Evolutionary conservation across 2,888 invertebrate genomes (phyloP).

Genomic region (Phanerotoma sp.): DNA sequence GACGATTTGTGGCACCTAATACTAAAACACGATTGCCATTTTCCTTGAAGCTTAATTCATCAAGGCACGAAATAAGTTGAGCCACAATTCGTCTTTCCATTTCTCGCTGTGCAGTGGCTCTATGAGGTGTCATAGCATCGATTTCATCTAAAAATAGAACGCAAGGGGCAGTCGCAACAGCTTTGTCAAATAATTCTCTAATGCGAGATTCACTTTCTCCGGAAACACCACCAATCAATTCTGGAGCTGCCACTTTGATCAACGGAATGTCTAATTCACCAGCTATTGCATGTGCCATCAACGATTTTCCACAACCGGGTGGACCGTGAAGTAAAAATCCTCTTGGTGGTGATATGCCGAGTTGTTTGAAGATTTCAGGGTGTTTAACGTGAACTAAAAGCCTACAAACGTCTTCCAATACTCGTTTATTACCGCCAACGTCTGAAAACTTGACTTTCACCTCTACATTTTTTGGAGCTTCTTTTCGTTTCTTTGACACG

Average conservation of each 20-base stretch:
- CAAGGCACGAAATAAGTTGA: constrained; percentile 86
- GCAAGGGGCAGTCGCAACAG: constrained; percentile 73
- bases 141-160: constrained; percentile 95
- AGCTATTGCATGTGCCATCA: constrained; percentile 79
- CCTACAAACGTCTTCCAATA: constrained; percentile 72
- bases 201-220: constrained; percentile 96
- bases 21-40: constrained; percentile 72
- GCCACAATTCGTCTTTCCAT: constrained; percentile 97
- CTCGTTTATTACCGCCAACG: constrained; percentile 79
- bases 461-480: constrained; percentile 53
- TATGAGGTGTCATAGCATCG: constrained; percentile 90
- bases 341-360: constrained; percentile 85
- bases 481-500: constrained; percentile 41
- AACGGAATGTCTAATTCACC: constrained; percentile 84
- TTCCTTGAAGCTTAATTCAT: constrained; percentile 64
- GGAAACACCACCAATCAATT: constrained; percentile 90
- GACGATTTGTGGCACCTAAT: constrained; percentile 94
- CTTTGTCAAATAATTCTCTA: constrained; percentile 86
- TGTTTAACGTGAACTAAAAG: constrained; percentile 83
- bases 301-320: constrained; percentile 91
- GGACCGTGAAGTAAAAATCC: constrained; percentile 95
- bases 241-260: constrained; percentile 86
- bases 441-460: constrained; percentile 68
- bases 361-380: constrained; percentile 81
- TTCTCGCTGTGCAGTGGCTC: constrained; percentile 87